phyloP scores from a whole-genome alignment of 2,888 invertebrate genomes.

The Anoplius nigerrimus region DNA sequence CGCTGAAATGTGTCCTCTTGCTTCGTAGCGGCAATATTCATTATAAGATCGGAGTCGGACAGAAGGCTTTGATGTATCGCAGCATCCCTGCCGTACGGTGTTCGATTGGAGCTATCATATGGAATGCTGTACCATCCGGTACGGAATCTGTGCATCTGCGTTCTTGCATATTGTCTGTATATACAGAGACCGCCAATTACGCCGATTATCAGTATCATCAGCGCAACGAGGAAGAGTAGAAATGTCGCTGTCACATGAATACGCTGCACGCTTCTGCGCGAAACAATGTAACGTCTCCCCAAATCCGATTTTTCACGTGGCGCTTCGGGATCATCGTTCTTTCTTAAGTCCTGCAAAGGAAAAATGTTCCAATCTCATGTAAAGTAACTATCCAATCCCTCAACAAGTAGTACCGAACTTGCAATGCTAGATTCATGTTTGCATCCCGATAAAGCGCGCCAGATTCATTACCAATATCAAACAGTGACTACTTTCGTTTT shows the following conservation, averaged over 20 bases:
- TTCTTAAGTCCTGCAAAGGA: slow-evolving; percentile 59
- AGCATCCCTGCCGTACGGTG: slow-evolving; percentile 54
- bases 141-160: slow-evolving; percentile 80
- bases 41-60: slow-evolving; percentile 61
- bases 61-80: slow-evolving; percentile 52
- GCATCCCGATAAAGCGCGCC: too few species aligned
- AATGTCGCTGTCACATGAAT: slow-evolving; percentile 81
- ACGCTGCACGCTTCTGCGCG: slow-evolving; percentile 76
- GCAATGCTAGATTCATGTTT: too few species aligned
- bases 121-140: slow-evolving; percentile 83
- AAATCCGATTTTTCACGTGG: slow-evolving; percentile 63
- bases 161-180: slow-evolving; percentile 83
- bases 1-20: slow-evolving; percentile 46
- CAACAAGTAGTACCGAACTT: too few species aligned
- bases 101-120: slow-evolving; percentile 71
- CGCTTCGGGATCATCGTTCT: slow-evolving; percentile 75
- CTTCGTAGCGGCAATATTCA: slow-evolving; percentile 50
- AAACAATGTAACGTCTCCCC: slow-evolving; percentile 73
- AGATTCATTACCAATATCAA: too few species aligned
- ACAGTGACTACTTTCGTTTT: too few species aligned
- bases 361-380: too few species aligned
- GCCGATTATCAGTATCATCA: slow-evolving; percentile 84
- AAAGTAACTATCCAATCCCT: too few species aligned
- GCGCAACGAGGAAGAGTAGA: slow-evolving; percentile 82
- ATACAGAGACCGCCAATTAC: slow-evolving; percentile 83